Evolutionary conservation across 30 jellyfish, hydroid and myxozoan species (phyloP).

Genomic region (Cassiopea xamachana): DNA sequence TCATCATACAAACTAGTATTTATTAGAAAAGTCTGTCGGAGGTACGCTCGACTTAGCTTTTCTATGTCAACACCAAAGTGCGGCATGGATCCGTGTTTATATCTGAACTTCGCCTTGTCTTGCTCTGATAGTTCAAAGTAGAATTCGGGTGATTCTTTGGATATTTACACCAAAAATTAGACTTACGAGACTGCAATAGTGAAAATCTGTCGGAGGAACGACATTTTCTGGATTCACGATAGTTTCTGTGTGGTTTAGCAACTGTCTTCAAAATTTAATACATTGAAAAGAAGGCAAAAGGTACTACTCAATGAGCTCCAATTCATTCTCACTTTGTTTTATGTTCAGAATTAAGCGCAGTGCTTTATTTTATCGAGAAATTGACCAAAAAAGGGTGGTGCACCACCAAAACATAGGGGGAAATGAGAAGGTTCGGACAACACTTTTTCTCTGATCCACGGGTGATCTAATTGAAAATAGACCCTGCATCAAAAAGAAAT

Average conservation of each 20-base stretch:
- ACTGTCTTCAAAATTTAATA: neutral
- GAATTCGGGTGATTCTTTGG: neutral
- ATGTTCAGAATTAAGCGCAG: neutral
- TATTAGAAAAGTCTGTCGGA: neutral
- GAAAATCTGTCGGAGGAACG: neutral
- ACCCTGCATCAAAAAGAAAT: too few relatives aligned
- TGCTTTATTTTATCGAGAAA: too few relatives aligned
- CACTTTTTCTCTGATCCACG: too few relatives aligned
- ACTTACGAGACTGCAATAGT: neutral
- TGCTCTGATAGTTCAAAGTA: neutral
- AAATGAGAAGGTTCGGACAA: too few relatives aligned
- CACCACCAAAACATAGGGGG: too few relatives aligned
- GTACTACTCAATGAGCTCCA: neutral
- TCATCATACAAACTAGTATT: neutral
- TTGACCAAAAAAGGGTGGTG: too few relatives aligned
- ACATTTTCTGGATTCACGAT: neutral
- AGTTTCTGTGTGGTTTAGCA: neutral
- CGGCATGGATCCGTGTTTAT: neutral
- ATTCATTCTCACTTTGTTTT: neutral
- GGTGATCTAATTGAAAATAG: too few relatives aligned
- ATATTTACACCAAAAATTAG: neutral
- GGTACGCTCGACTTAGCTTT: neutral
- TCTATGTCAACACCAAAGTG: neutral
- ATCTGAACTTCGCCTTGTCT: neutral
- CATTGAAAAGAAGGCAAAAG: neutral